Conservation (phyloP, 2,797 vertebrate genomes). For the Menidia menidia region DNA sequence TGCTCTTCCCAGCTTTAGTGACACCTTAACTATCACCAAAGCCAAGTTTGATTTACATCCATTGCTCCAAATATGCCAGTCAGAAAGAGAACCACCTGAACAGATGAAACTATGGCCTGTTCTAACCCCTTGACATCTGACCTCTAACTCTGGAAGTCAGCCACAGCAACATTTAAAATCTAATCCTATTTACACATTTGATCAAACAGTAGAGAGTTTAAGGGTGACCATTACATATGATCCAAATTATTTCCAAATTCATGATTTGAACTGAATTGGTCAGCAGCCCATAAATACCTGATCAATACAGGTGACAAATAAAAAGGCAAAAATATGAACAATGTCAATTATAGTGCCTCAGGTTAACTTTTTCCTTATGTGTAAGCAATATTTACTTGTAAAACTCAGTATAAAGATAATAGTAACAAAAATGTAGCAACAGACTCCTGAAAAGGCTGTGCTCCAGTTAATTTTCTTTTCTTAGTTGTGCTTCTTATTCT, state of each 20-base stretch:
- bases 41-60: slow-evolving; percentile 14
- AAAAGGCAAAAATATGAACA: not conserved
- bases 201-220: not conserved
- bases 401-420: not conserved
- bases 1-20: slow-evolving; percentile 11
- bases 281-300: not conserved
- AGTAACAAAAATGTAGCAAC: not conserved
- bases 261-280: not conserved
- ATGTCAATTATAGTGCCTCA: not conserved
- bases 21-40: slow-evolving; percentile 19
- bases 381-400: not conserved
- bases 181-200: not conserved
- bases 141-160: not conserved
- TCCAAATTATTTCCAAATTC: not conserved
- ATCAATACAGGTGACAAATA: not conserved
- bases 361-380: not conserved
- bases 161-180: not conserved
- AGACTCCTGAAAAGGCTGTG: not conserved
- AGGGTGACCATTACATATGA: not conserved
- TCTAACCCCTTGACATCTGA: slow-evolving; percentile 3
- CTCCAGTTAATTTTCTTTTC: slow-evolving; percentile 26
- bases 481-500: slow-evolving; percentile 9
- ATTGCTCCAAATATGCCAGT: slow-evolving; percentile 31
- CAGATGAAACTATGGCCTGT: slow-evolving; percentile 4
- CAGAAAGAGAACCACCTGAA: slow-evolving; percentile 11